Percentiles rank a stretch among this genome's conserved stretches.
Conservation (phyloP, 2,888 invertebrate species). For the Tiliacea citrago region DNA sequence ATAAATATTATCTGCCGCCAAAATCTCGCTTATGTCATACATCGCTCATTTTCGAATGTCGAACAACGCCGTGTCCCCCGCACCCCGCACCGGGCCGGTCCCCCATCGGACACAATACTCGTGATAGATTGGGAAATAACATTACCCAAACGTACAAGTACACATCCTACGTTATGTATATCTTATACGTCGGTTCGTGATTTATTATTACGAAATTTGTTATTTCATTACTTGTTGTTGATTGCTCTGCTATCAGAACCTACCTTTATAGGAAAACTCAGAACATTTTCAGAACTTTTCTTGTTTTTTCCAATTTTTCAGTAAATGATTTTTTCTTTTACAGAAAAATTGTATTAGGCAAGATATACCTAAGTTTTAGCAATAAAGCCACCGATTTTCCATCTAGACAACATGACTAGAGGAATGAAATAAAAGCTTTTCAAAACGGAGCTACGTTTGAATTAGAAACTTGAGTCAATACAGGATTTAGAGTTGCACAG, state of each 20-base stretch:
- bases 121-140: slow-evolving; percentile 81
- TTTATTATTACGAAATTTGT: slow-evolving; percentile 60
- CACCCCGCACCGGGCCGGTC: slow-evolving; percentile 56
- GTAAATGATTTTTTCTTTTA: not conserved
- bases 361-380: not conserved
- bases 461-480: slow-evolving; percentile 58
- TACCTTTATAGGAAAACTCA: slow-evolving; percentile 17
- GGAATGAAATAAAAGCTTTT: slow-evolving; percentile 20
- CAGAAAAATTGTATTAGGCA: too few relatives aligned
- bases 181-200: slow-evolving; percentile 52
- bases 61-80: slow-evolving; percentile 57
- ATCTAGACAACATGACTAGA: not conserved
- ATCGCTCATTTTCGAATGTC: slow-evolving; percentile 48
- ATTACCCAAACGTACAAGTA: slow-evolving; percentile 69
- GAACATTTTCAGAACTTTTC: not conserved
- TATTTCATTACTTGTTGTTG: slow-evolving; percentile 59
- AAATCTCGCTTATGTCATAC: slow-evolving; percentile 50
- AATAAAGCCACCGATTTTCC: not conserved
- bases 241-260: slow-evolving; percentile 35
- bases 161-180: slow-evolving; percentile 43
- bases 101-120: slow-evolving; percentile 67
- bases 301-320: too few relatives aligned
- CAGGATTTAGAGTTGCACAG: slow-evolving; percentile 52
- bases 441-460: slow-evolving; percentile 20
- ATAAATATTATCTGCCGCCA: slow-evolving; percentile 30